Conservation (phyloP, 2,113 vertebrate genomes). For the Antidorcas marsupialis region DNA sequence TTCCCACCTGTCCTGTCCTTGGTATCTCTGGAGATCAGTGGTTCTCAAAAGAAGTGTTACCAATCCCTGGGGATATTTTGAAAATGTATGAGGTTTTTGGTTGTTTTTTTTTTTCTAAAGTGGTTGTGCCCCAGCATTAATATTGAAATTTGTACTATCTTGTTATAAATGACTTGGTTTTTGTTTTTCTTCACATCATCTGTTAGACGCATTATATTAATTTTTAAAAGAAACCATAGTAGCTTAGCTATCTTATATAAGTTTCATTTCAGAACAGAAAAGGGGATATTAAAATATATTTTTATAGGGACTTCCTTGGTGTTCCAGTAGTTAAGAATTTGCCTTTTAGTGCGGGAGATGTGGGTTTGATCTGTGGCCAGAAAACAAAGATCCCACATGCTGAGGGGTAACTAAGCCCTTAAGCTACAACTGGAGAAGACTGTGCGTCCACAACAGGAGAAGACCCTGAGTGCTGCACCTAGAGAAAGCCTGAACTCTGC, state of each 20-base stretch:
- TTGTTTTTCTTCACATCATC: not conserved
- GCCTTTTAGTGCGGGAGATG: not conserved
- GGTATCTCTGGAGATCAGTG: not conserved
- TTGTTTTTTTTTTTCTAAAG: not conserved
- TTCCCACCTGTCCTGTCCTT: not conserved
- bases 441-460: not conserved
- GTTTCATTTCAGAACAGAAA: slow-evolving; percentile 13
- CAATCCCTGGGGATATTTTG: not conserved
- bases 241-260: not conserved
- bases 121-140: not conserved
- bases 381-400: not conserved
- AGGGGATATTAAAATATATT: not conserved
- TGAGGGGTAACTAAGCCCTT: not conserved
- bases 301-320: not conserved
- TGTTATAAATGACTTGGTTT: not conserved
- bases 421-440: not conserved
- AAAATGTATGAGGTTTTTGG: not conserved
- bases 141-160: not conserved
- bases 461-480: not conserved
- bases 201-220: not conserved
- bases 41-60: not conserved
- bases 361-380: not conserved
- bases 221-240: not conserved
- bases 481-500: not conserved
- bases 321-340: not conserved